A percentile compares a stretch with the other conserved stretches of the same genome.
phyloP scores from a whole-genome alignment of 2,888 invertebrate species.

The Teinopalpus imperialis region DNA sequence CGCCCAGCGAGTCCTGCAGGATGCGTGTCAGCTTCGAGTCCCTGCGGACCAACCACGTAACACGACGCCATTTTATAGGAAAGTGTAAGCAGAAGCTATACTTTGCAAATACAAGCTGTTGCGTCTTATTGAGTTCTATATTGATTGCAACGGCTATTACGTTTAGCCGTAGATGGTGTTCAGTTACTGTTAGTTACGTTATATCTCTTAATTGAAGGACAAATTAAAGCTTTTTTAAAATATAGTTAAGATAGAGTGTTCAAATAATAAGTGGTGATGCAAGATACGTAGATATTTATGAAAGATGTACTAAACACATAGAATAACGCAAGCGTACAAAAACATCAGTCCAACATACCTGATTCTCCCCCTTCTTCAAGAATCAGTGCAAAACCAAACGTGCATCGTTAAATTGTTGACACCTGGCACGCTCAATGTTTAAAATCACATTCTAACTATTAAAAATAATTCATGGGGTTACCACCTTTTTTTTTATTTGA shows the following conservation, averaged over 20 bases:
- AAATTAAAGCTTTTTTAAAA: too few species aligned
- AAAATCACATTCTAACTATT: too few species aligned
- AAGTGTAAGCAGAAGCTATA: constrained; percentile 8
- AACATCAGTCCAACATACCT: constrained; percentile 24
- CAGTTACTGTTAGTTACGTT: too few species aligned
- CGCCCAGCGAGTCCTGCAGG: constrained; percentile 98
- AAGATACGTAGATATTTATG: too few species aligned
- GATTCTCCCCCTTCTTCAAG: constrained; percentile 23
- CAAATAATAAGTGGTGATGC: too few species aligned
- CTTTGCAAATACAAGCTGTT: constrained; percentile 14
- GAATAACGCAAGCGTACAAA: constrained; percentile 23
- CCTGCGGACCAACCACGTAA: constrained; percentile 58
- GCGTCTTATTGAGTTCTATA: constrained; percentile 6
- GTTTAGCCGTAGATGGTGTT: neutral
- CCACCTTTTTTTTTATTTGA: too few species aligned
- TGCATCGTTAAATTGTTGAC: constrained; percentile 21
- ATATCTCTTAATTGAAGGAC: too few species aligned
- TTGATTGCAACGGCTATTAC: neutral
- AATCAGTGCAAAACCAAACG: constrained; percentile 26
- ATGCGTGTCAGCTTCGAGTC: constrained; percentile 98
- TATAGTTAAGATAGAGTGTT: too few species aligned
- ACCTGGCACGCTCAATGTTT: constrained; percentile 4
- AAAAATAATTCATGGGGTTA: too few species aligned
- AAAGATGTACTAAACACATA: constrained; percentile 6
- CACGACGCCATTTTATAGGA: constrained; percentile 1